phyloP scores from a whole-genome alignment of 2,797 vertebrate species.

The Malurus splendens region DNA sequence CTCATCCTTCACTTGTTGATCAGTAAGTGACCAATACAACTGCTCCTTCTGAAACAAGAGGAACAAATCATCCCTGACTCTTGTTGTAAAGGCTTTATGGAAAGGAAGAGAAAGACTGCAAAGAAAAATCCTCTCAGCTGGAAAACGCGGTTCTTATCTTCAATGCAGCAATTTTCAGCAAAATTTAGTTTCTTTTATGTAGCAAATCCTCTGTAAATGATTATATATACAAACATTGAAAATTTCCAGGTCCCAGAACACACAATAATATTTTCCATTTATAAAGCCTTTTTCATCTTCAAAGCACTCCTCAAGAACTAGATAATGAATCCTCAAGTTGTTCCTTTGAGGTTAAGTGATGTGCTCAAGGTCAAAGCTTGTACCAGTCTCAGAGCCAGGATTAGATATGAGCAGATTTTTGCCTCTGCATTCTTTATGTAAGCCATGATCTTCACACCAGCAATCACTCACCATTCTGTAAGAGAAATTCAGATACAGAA shows the following conservation, averaged over 20 bases:
- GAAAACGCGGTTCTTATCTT: conserved; percentile 20
- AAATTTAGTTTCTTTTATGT: conserved; percentile 41
- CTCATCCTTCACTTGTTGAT: rapidly evolving
- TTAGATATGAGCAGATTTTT: conserved; percentile 17
- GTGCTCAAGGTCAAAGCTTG: conserved; percentile 32
- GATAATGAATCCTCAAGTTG: conserved; percentile 35
- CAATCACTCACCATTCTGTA: not conserved
- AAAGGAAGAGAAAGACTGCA: not conserved
- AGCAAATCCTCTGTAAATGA: conserved; percentile 37
- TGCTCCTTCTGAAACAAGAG: not conserved
- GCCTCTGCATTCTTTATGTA: not conserved
- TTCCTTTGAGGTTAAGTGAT: conserved; percentile 43
- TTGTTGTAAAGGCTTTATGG: not conserved
- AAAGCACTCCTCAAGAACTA: not conserved
- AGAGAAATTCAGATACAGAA: not conserved
- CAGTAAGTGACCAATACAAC: not conserved
- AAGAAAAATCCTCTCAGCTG: not conserved
- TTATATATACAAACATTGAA: conserved; percentile 46
- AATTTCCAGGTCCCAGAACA: conserved; percentile 32
- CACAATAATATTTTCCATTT: conserved; percentile 31
- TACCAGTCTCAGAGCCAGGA: not conserved
- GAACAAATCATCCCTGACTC: not conserved
- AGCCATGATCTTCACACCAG: not conserved
- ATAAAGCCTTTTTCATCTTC: conserved; percentile 45
- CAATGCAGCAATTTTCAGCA: conserved; percentile 5